Base-by-base conservation (phyloP, 2,113 vertebrate genomes). In the Phocoena sinus region DNA sequence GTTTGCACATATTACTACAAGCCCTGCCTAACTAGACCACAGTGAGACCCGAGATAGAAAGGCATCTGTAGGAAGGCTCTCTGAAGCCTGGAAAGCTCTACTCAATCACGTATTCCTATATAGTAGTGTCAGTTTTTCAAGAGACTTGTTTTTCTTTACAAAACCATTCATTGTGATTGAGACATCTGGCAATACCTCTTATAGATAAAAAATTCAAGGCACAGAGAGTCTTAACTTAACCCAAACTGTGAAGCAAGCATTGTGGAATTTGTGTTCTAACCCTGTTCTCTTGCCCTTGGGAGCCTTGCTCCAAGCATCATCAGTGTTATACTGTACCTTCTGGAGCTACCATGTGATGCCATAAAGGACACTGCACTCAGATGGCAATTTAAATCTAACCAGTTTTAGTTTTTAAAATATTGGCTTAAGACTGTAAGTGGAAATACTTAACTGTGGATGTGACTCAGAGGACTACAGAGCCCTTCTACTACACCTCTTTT, bases 361-460 rank as follows among this genome's bases (percentile, higher is more conserved):
- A 58, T 86, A 89, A 92, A 96, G n/a, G 17, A 76, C 47, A 93
- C 31, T 80, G 11, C 10, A 87, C 41, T 87, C 62, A 10, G 38
- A 92, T 74, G 92, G 36, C 50, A 89, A 90, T 74, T 83, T 93
- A 97, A 86, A 86, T 10, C 15, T 70, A 83, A 83, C 28, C 20
- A 76, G 56, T 74, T 97, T 91, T 83, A 86, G 82, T 53, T 96
- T 95, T 83, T 84, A 58, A 91, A 98, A 90, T 70, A 79, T 63
- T 92, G 70, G 50, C 89, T 93, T 86, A 87, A 80, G 38, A 47
- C 5, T 67, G 4, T 94, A 68, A 94, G 33, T 83, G 50, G 68
- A 92, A 97, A 96, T 92, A 89, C 44, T 83, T 97, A 86, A 83
- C 68, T 41, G 31, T 53, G 65, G 50, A 83, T 96, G n/a, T 89